A percentile compares a stretch with the other conserved stretches of the same genome.
These are phyloP conservation scores for Cathartes aura DNA, from an alignment of 2,113 vertebrate species.

Conservation along the genomic window DNA sequence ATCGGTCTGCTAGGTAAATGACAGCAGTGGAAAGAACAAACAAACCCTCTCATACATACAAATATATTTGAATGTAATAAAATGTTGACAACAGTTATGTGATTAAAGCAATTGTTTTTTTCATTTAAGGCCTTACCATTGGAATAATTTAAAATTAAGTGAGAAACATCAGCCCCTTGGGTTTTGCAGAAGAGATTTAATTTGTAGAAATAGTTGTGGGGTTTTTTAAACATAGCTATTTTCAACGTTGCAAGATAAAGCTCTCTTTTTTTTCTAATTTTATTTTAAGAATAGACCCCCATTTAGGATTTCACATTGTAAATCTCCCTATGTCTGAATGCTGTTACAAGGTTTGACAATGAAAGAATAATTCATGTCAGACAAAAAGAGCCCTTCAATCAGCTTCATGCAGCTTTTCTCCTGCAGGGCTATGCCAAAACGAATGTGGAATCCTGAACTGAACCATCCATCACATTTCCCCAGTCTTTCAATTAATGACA, in stretches of 20 bases:
- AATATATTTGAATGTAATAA: background rate
- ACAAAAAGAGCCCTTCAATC: conserved; percentile 75
- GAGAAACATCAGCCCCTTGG: conserved; percentile 50
- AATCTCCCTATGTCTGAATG: conserved; percentile 74
- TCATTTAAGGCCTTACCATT: conserved; percentile 32
- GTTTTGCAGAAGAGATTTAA: conserved; percentile 55
- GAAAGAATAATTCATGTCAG: conserved; percentile 77
- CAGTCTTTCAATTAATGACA: conserved; percentile 81
- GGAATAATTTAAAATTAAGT: conserved; percentile 50
- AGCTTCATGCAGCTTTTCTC: conserved; percentile 71
- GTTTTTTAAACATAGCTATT: conserved; percentile 34
- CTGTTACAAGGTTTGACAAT: conserved; percentile 77
- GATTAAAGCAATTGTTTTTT: conserved; percentile 49
- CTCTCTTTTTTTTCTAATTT: conserved; percentile 49
- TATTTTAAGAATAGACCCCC: conserved; percentile 69
- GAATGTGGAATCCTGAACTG: conserved; percentile 66
- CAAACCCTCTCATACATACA: conserved; percentile 36
- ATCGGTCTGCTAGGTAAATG: conserved; percentile 14
- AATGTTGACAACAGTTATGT: conserved; percentile 24
- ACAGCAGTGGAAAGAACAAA: conserved; percentile 25
- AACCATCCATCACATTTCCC: conserved; percentile 77
- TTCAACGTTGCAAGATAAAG: conserved; percentile 49
- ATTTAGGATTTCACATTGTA: conserved; percentile 74
- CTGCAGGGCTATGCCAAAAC: conserved; percentile 71
- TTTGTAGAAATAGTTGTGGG: conserved; percentile 43